Evolutionary conservation across 2,888 invertebrate genomes (phyloP).

Genomic region (Drosophila imparisetae): DNA sequence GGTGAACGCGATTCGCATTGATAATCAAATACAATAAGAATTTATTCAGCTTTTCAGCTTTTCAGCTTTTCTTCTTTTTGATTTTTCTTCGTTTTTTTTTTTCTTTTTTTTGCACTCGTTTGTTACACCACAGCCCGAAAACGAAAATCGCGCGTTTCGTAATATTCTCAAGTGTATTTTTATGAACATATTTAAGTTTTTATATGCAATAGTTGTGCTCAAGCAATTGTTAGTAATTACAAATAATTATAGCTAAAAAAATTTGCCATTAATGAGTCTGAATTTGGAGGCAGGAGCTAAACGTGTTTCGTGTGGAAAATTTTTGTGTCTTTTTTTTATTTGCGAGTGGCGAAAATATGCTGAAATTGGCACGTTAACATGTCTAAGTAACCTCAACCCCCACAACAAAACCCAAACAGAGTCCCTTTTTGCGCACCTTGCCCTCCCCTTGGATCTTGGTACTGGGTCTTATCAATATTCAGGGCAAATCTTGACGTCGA

Average conservation of each 20-base stretch:
- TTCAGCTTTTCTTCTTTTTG: slow-evolving; percentile 14
- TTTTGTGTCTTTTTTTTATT: neutral
- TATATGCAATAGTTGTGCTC: neutral
- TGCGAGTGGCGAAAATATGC: slow-evolving; percentile 5
- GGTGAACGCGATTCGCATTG: slow-evolving; percentile 68
- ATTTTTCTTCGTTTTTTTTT: slow-evolving; percentile 18
- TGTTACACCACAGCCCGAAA: slow-evolving; percentile 72
- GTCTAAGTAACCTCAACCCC: neutral
- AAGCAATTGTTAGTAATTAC: slow-evolving; percentile 10
- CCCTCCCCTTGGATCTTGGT: neutral
- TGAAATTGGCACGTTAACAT: slow-evolving; percentile 1
- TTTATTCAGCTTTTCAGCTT: neutral
- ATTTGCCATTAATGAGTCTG: slow-evolving; percentile 56
- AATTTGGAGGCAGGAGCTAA: slow-evolving; percentile 23
- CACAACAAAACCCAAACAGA: neutral
- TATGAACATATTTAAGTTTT: slow-evolving; percentile 1
- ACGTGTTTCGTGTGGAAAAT: slow-evolving; percentile 2
- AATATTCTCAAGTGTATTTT: slow-evolving; percentile 7
- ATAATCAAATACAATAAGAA: slow-evolving; percentile 32
- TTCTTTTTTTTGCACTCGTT: slow-evolving; percentile 66
- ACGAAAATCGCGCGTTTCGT: slow-evolving; percentile 53
- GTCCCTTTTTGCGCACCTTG: neutral
- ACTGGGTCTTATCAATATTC: slow-evolving; percentile 41
- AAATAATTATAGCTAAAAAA: slow-evolving; percentile 23
- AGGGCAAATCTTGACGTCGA: slow-evolving; percentile 39